phyloP scores from a whole-genome alignment of 2,797 vertebrate species.

The Lateolabrax maculatus region DNA sequence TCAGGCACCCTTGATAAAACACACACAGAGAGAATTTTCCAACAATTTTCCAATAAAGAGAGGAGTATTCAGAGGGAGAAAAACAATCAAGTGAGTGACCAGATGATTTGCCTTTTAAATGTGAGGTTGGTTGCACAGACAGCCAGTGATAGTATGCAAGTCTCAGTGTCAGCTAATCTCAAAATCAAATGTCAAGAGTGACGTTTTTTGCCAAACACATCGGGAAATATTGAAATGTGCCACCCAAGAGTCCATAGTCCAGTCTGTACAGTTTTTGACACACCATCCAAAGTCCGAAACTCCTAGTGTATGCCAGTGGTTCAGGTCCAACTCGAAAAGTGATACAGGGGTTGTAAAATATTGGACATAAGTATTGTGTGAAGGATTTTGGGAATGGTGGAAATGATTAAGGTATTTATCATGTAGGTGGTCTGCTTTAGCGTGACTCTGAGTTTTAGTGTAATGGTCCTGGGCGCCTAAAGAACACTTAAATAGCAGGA shows the following conservation, averaged over 20 bases:
- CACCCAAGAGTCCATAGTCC: slow-evolving; percentile 22
- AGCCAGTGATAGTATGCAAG: slow-evolving; percentile 5
- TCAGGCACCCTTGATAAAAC: slow-evolving; percentile 5
- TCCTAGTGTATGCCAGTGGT: neutral
- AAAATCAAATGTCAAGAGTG: neutral
- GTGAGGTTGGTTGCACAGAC: slow-evolving; percentile 28
- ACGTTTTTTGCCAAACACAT: slow-evolving; percentile 1
- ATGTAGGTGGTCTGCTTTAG: slow-evolving; percentile 55
- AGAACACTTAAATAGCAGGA: slow-evolving; percentile 50
- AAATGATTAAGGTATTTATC: slow-evolving; percentile 49
- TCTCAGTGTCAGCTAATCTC: slow-evolving; percentile 12
- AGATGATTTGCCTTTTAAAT: slow-evolving; percentile 48
- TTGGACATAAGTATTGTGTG: slow-evolving; percentile 20
- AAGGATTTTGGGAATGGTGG: slow-evolving; percentile 25
- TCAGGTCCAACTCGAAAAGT: slow-evolving; percentile 39
- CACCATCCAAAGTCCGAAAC: slow-evolving; percentile 3
- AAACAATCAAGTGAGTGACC: slow-evolving; percentile 9
- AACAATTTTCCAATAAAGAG: slow-evolving; percentile 6
- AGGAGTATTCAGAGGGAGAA: slow-evolving; percentile 9
- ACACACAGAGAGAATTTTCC: neutral
- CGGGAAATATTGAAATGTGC: slow-evolving; percentile 33
- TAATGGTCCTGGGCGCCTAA: slow-evolving; percentile 40
- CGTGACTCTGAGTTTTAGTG: slow-evolving; percentile 34
- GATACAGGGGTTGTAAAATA: slow-evolving; percentile 46
- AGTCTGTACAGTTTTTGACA: slow-evolving; percentile 5